Evolutionary conservation across 35 echinoderm and acorn worm species (phyloP).

Genomic region (Ophiothrix spiculata): DNA sequence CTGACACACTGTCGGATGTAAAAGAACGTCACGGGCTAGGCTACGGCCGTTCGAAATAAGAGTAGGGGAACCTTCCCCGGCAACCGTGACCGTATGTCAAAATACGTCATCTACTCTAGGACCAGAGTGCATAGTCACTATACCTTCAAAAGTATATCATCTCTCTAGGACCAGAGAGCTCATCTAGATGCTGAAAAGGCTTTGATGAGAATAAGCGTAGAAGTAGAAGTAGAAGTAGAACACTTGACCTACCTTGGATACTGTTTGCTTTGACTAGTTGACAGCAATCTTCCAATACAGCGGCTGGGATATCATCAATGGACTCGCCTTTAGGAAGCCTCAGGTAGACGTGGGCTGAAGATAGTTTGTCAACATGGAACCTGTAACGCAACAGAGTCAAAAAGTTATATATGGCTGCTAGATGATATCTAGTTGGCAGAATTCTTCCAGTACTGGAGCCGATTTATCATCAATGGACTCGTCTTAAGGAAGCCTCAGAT

Average conservation of each 20-base stretch:
- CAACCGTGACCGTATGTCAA: too few species aligned
- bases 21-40: too few species aligned
- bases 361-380: slow-evolving; percentile 98
- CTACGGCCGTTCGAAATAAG: too few species aligned
- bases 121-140: too few species aligned
- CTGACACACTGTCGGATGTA: too few species aligned
- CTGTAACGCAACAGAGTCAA: slow-evolving; percentile 37
- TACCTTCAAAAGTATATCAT: too few species aligned
- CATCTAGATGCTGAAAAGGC: too few species aligned
- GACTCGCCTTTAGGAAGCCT: slow-evolving; percentile 60
- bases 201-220: too few species aligned
- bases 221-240: background rate
- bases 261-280: slow-evolving; percentile 97
- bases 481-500: slow-evolving; percentile 61
- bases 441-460: slow-evolving; percentile 74
- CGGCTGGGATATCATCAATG: slow-evolving; percentile 70
- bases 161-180: too few species aligned
- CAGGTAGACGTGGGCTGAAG: slow-evolving; percentile 93
- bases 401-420: too few species aligned
- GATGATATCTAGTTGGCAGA: slow-evolving; percentile 81
- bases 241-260: slow-evolving; percentile 86
- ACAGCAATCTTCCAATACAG: slow-evolving; percentile 82
- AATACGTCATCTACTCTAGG: too few species aligned
- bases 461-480: slow-evolving; percentile 70
- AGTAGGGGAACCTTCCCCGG: too few species aligned